These are phyloP conservation scores for Buphagus erythrorhynchus DNA, from an alignment of 2,797 vertebrate species.

Conservation along the genomic window DNA sequence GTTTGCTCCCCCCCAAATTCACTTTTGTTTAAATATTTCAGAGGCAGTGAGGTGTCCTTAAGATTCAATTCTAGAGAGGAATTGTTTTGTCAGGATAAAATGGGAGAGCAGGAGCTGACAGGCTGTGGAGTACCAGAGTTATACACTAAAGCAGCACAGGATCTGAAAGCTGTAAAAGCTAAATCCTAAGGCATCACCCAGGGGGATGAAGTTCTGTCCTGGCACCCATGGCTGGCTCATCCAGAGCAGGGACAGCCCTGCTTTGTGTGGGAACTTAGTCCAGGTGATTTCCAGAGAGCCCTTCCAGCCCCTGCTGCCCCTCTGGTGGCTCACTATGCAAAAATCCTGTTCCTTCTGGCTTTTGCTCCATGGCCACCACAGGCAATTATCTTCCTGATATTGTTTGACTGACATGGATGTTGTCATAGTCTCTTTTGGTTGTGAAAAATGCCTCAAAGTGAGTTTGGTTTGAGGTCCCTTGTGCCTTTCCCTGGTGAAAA, in stretches of 20 bases:
- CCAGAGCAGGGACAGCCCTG: background rate
- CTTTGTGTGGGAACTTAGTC: background rate
- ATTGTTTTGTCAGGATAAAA: too few species aligned
- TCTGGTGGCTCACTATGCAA: background rate
- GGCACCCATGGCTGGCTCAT: background rate
- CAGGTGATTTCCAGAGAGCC: background rate
- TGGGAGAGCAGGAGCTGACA: too few species aligned
- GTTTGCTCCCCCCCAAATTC: background rate
- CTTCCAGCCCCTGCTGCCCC: background rate
- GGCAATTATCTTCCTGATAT: fast-evolving
- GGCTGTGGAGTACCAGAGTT: background rate
- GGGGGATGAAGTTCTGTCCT: background rate
- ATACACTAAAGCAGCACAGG: fast-evolving
- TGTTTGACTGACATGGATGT: too few species aligned
- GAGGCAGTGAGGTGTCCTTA: background rate
- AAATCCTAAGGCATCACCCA: background rate
- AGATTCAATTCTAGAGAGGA: background rate
- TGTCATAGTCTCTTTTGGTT: background rate
- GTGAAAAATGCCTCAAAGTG: background rate
- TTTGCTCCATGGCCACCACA: background rate
- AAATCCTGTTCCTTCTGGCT: fast-evolving
- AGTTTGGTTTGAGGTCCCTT: background rate
- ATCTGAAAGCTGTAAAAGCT: background rate
- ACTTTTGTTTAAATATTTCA: background rate
- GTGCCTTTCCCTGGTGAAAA: background rate